Evolutionary conservation across 1,140 invertebrate species (phyloP).

Genomic region (Aphaenogaster ashmeadi): DNA sequence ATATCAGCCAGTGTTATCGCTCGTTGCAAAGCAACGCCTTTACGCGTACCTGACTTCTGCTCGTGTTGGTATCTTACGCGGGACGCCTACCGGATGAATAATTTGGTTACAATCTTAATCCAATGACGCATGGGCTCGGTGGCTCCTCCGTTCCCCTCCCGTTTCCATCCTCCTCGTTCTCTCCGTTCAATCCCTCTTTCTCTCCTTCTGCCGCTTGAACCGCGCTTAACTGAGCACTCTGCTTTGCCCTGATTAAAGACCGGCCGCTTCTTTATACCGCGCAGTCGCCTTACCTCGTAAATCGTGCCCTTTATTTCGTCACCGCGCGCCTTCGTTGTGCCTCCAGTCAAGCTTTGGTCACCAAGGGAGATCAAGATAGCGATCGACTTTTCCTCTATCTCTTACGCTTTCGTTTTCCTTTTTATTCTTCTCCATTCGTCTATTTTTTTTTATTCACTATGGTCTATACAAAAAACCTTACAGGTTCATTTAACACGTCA

Average conservation of each 20-base stretch:
- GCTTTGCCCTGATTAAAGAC: constrained; percentile 77
- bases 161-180: constrained; percentile 12
- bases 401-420: neutral
- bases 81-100: constrained; percentile 77
- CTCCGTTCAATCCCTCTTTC: constrained; percentile 11
- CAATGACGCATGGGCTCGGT: constrained; percentile 78
- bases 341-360: neutral
- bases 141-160: constrained; percentile 66
- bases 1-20: constrained; percentile 79
- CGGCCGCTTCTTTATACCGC: constrained; percentile 49
- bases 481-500: neutral
- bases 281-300: constrained; percentile 53
- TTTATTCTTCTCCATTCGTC: neutral
- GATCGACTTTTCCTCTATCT: neutral
- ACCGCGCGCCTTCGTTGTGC: neutral
- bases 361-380: constrained; percentile 23
- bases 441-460: constrained; percentile 4
- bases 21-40: constrained; percentile 77
- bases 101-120: constrained; percentile 82
- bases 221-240: constrained; percentile 31
- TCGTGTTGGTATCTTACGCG: constrained; percentile 69
- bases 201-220: constrained; percentile 8
- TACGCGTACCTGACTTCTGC: constrained; percentile 70
- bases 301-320: constrained; percentile 65
- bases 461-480: neutral